phyloP scores from a whole-genome alignment of 2,113 vertebrate genomes.

The Corythaixoides concolor region DNA sequence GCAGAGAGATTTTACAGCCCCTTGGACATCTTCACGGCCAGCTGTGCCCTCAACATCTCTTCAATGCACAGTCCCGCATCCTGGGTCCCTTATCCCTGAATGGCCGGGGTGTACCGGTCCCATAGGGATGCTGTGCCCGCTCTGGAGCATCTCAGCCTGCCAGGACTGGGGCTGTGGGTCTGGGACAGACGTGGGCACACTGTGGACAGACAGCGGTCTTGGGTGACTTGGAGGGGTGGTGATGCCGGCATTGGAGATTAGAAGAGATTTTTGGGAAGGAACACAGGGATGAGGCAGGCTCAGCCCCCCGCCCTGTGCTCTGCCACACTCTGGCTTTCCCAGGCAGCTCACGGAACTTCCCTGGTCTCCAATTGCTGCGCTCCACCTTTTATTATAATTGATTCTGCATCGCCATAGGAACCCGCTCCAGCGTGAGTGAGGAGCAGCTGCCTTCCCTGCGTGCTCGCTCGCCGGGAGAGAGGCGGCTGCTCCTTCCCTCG shows the following conservation, averaged over 20 bases:
- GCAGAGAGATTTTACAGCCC: neutral
- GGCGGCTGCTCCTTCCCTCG: neutral
- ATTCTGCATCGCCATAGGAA: conserved; percentile 68
- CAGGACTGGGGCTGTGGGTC: neutral
- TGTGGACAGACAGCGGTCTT: neutral
- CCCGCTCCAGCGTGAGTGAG: neutral
- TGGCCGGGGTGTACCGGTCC: too few relatives aligned
- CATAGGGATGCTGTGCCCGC: neutral
- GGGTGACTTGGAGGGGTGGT: neutral
- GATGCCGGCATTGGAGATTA: neutral
- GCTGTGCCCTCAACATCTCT: neutral
- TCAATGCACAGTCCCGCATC: rapidly evolving
- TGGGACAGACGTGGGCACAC: neutral
- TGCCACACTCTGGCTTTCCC: neutral
- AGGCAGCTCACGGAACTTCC: conserved; percentile 27
- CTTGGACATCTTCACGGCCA: neutral
- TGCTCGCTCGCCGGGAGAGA: neutral
- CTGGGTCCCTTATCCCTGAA: neutral
- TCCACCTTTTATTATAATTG: conserved; percentile 59
- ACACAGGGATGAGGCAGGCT: neutral
- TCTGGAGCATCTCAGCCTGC: neutral
- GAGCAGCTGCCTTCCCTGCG: neutral
- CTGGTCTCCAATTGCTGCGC: neutral
- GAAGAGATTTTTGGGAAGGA: neutral
- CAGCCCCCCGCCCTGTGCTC: neutral